Base-by-base conservation (phyloP, 2,888 invertebrate genomes). In the Melitaea athalia region DNA sequence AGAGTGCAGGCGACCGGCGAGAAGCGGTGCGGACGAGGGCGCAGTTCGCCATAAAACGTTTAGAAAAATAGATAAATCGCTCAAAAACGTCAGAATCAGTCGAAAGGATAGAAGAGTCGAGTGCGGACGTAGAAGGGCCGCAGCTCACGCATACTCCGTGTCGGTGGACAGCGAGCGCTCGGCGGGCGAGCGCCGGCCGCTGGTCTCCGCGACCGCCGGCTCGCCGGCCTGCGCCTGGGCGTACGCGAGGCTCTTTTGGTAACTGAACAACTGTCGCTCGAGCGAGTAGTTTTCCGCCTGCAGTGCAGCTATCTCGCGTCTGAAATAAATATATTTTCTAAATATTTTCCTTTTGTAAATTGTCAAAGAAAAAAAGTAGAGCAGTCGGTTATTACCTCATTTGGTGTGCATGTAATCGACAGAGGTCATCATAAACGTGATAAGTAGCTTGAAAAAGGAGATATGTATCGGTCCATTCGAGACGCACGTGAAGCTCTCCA, bases 261-360 rank as follows among this genome's bases (percentile, higher is more conserved):
- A 97, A 86, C 96, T 96, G 92, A 97, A 96, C 74, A 97, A 88
- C 86, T 97, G 96, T 76, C 96, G 93, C 88, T 97, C 97, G 79
- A 97, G 92, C 72, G 95, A 95, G 86, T 96, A 96, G 85, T 97
- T 97, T 86, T 97, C 97, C n/a, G 96, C 95, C 84, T 97, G 96
- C 62, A 97, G 93, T 12, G 95, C 95, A 73, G 94, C 93, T 74
- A 97, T 96, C 85, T 97, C 97, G 60, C 96, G 94, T 81, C 96
- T 96, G 92, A 14, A 91, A 92, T 31, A 43, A 45, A 62, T 50
- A 6, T n/a, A 43, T n/a, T n/a, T 55, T 14, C 1, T 52, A 50
- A 15, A 31, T 43, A 0, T 50, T 59, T n/a, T 49, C 3, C 4
- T 49, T 49, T n/a, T 24, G 24, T n/a, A 14, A 14, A 6, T 45